Evolutionary conservation across 2,888 invertebrate species (phyloP).

Genomic region (Thecocarcelia acutangulata): DNA sequence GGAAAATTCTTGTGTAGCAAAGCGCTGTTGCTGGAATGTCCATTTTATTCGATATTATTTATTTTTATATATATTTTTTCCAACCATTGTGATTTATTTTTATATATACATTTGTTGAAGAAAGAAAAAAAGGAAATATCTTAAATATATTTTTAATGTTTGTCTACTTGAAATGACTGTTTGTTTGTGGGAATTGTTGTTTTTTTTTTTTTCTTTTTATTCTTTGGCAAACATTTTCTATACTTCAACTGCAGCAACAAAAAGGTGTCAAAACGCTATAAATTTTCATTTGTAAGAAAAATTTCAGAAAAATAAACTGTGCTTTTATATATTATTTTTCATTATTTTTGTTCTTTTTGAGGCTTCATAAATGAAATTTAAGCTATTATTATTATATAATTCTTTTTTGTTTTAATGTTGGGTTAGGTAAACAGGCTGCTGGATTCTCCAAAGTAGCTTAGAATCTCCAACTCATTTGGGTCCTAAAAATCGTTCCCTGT

Average conservation of each 20-base stretch:
- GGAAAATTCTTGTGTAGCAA: conserved; percentile 6
- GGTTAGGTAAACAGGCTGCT: no score
- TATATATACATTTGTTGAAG: conserved; percentile 1
- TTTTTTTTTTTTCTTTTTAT: background rate
- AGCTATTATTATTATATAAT: background rate
- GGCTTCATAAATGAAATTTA: conserved; percentile 46
- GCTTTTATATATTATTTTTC: conserved; percentile 18
- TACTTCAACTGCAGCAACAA: conserved; percentile 8
- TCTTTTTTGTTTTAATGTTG: background rate
- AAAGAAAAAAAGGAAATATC: background rate
- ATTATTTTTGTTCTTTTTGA: conserved; percentile 14
- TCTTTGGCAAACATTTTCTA: conserved; percentile 35
- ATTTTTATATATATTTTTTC: conserved; percentile 28
- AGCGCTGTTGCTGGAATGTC: conserved; percentile 24
- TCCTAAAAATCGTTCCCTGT: no score
- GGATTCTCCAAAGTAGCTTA: no score
- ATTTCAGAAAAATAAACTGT: conserved; percentile 38
- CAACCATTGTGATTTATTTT: conserved; percentile 50
- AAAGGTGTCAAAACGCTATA: conserved; percentile 57
- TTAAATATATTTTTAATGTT: conserved; percentile 35
- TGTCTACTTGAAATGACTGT: conserved; percentile 49
- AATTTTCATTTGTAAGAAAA: conserved; percentile 49
- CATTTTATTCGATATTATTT: conserved; percentile 38
- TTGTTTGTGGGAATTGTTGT: conserved; percentile 3
- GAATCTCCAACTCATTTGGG: no score